Evolutionary conservation across 2,888 invertebrate genomes (phyloP).

Genomic region (Pseudanteris insignis): DNA sequence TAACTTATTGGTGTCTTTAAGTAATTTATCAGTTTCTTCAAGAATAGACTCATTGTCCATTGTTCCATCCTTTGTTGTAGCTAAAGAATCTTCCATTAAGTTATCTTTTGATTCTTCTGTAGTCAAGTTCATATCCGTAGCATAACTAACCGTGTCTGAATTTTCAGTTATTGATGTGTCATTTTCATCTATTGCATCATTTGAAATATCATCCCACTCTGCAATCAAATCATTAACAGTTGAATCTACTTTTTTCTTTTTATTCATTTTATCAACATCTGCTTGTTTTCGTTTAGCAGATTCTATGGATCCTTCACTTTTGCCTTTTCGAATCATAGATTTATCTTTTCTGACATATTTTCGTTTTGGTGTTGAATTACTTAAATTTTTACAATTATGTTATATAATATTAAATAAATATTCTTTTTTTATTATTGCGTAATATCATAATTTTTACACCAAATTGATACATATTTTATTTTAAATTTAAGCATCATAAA

Average conservation of each 20-base stretch:
- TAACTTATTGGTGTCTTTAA: slow-evolving; percentile 59
- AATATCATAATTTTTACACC: too few relatives aligned
- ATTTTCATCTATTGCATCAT: slow-evolving; percentile 47
- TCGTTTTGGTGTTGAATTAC: slow-evolving; percentile 61
- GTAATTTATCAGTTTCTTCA: slow-evolving; percentile 55
- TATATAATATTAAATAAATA: too few relatives aligned
- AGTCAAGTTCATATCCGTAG: slow-evolving; percentile 3
- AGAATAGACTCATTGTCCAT: slow-evolving; percentile 54
- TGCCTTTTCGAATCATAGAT: slow-evolving; percentile 53
- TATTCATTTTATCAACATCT: slow-evolving; percentile 55
- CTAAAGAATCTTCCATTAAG: slow-evolving; percentile 10
- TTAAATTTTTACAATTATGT: too few relatives aligned
- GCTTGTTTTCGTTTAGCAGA: slow-evolving; percentile 60
- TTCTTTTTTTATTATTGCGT: too few relatives aligned
- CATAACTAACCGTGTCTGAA: not conserved
- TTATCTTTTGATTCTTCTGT: slow-evolving; percentile 12
- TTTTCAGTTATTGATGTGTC: not conserved
- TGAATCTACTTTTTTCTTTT: slow-evolving; percentile 70
- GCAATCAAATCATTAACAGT: slow-evolving; percentile 78
- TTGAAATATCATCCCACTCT: slow-evolving; percentile 76
- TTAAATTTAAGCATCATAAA: too few relatives aligned
- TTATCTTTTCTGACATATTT: slow-evolving; percentile 66
- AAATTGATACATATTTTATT: too few relatives aligned
- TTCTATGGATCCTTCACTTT: slow-evolving; percentile 59
- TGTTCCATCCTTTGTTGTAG: slow-evolving; percentile 36